Evolutionary conservation across 2,888 invertebrate species (phyloP), one percentile per base, ranked within the genome.

Genomic region (Magallana nippona): DNA sequence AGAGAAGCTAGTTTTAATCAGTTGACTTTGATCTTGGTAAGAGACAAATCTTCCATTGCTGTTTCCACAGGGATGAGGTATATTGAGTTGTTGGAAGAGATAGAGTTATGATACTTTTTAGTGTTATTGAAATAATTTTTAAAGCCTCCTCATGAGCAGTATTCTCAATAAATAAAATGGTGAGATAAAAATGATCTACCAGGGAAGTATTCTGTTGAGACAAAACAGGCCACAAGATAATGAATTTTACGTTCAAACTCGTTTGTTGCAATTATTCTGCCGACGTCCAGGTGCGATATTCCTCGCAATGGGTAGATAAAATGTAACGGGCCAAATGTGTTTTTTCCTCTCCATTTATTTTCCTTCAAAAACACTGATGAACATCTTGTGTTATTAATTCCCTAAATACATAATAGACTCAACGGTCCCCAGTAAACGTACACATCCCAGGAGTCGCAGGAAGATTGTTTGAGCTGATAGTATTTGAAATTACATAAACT

Each of bases 121-220:
- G 71, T 71, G 32, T 71, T 71, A 13, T 71, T 22, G 32, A 71
- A 71, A 22, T 22, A 71, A 22, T 71, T 22, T 22, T 44, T 44
- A 71, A 71, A 19, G 32, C 15, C 71, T 71, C 71, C 32, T 22
- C 71, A 71, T 27, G 13, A 15, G 32, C 71, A 71, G 11, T 71
- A 27, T 63, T 63, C 17, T 63, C 32, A 32, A 71, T 71, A 71
- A 15, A 71, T 71, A 71, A 71, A 71, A 71, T 71, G 11, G 27
- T 8, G 8, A 71, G 71, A 71, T 71, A 71, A 71, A 71, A 71
- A 71, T 71, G 71, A 32, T 22, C 13, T 71, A 71, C 13, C 22
- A 60, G 71, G 71, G 71, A 71, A 71, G 71, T 71, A 71, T 71
- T 27, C 71, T 71, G 71, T 71, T 71, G 71, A 71, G 71, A 71